Percentiles rank a stretch among this genome's conserved stretches.
These are phyloP conservation scores for Semibalanus balanoides DNA, from an alignment of 1,140 invertebrate species.

Conservation along the genomic window DNA sequence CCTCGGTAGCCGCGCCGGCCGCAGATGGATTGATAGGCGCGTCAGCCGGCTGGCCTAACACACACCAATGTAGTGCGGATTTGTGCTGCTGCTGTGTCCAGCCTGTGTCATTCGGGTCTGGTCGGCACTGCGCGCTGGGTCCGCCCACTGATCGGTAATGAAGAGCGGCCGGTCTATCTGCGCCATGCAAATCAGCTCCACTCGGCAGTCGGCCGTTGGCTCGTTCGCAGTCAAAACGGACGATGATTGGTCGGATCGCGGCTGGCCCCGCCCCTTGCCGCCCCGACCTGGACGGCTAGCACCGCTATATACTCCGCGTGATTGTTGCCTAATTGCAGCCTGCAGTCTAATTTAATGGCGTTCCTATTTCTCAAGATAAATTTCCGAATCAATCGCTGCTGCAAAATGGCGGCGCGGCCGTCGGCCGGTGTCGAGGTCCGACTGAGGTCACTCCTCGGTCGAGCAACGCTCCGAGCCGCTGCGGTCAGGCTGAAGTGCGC, in stretches of 20 bases:
- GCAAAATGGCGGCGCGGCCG: background rate
- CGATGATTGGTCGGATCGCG: background rate
- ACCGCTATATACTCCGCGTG: background rate
- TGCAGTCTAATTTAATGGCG: constrained; percentile 27
- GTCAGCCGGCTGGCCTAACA: too few relatives aligned
- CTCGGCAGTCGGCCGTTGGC: background rate
- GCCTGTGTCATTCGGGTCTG: too few relatives aligned
- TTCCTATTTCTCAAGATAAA: constrained; percentile 22
- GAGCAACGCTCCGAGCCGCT: background rate
- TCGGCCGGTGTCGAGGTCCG: background rate
- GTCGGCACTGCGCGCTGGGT: too few relatives aligned
- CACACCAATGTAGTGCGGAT: too few relatives aligned
- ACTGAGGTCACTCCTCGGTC: background rate
- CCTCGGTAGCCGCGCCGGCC: too few relatives aligned
- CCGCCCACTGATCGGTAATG: background rate
- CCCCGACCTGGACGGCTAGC: too few relatives aligned
- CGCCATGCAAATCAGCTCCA: background rate
- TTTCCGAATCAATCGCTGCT: background rate
- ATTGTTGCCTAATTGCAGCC: constrained; percentile 19
- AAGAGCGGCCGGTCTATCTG: background rate
- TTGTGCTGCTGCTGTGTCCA: too few relatives aligned
- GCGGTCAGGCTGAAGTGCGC: background rate
- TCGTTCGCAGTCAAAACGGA: background rate
- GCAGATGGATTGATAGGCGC: too few relatives aligned
- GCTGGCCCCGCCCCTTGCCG: background rate